A percentile compares a stretch with the other conserved stretches of the same genome.
These are phyloP conservation scores for Liparis tanakae DNA, from an alignment of 2,797 vertebrate species.

Conservation along the genomic window DNA sequence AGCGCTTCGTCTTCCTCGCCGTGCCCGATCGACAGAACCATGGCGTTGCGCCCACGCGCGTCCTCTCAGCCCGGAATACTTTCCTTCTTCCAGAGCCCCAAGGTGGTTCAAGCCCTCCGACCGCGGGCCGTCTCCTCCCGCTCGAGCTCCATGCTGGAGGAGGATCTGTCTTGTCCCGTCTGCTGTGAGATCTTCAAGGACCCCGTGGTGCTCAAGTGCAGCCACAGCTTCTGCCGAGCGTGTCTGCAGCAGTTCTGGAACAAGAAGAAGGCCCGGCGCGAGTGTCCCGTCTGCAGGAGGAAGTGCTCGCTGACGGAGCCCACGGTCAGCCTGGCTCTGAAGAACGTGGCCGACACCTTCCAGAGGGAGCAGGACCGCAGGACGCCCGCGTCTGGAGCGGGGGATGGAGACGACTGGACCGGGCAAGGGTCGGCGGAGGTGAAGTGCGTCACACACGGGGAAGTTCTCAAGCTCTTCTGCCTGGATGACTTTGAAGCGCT, in stretches of 20 bases:
- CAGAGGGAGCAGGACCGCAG: constrained; percentile 70
- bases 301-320: constrained; percentile 84
- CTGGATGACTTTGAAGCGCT: constrained; percentile 80
- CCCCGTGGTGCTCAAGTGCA: constrained; percentile 86
- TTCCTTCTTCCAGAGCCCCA: constrained; percentile 69
- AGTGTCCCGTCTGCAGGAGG: constrained; percentile 84
- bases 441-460: constrained; percentile 75
- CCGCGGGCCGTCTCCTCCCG: constrained; percentile 75
- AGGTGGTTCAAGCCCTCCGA: constrained; percentile 53
- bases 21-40: constrained; percentile 41
- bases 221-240: constrained; percentile 85
- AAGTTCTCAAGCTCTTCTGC: constrained; percentile 83
- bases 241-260: constrained; percentile 86
- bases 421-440: constrained; percentile 31
- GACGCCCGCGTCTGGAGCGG: fast-evolving
- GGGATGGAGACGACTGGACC: neutral
- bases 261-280: constrained; percentile 78
- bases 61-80: constrained; percentile 82
- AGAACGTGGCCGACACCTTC: constrained; percentile 84
- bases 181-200: constrained; percentile 86
- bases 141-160: constrained; percentile 76
- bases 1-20: neutral
- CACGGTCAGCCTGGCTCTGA: constrained; percentile 83
- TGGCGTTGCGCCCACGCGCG: constrained; percentile 81
- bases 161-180: constrained; percentile 83